Conservation (phyloP, 2,113 vertebrate species). For the Periophthalmus modestus region DNA sequence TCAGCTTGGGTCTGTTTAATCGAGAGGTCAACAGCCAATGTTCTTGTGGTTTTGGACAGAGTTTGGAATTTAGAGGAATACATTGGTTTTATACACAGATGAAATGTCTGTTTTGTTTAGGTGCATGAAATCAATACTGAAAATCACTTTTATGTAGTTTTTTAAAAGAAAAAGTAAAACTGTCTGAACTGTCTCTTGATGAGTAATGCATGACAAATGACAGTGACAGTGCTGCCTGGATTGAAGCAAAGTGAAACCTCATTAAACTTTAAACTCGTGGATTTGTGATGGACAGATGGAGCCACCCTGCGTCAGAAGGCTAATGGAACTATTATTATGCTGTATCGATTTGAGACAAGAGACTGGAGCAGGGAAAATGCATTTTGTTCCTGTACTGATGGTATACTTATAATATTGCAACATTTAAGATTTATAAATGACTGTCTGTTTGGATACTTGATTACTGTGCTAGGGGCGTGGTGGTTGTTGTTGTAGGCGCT, state of each 20-base stretch:
- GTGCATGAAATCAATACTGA: too few species aligned
- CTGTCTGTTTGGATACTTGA: not conserved
- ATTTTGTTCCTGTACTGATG: not conserved
- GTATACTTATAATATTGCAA: not conserved
- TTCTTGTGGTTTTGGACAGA: too few species aligned
- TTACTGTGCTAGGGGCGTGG: not conserved
- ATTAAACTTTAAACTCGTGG: slow-evolving; percentile 6
- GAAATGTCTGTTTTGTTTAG: too few species aligned
- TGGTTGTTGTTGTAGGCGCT: slow-evolving; percentile 1
- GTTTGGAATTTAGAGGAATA: too few species aligned
- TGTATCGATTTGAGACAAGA: not conserved
- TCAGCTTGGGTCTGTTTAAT: too few species aligned
- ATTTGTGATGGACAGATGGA: not conserved
- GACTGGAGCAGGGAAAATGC: not conserved
- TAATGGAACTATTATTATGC: not conserved
- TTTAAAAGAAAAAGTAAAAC: too few species aligned
- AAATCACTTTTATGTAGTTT: too few species aligned
- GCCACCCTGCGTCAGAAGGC: not conserved
- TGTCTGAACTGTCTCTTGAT: not conserved
- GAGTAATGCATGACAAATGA: not conserved
- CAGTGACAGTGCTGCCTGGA: not conserved
- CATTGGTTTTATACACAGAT: too few species aligned
- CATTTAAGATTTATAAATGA: not conserved
- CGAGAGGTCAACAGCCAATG: too few species aligned
- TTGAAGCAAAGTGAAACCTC: not conserved